Base-by-base conservation (phyloP, 2,888 invertebrate genomes). In the Caenorhabditis wallacei region DNA sequence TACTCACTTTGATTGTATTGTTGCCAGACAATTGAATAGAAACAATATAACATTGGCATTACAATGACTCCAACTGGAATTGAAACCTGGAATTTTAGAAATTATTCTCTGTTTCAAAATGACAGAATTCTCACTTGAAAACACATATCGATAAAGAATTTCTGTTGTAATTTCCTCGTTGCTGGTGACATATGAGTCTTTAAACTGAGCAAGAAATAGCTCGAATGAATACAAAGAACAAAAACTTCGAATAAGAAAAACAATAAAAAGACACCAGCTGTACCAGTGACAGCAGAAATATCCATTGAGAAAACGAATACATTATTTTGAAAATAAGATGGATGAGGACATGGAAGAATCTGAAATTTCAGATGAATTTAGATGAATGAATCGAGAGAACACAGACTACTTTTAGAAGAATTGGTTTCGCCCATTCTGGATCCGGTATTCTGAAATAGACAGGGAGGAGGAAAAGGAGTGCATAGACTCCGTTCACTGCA, bases 341-440 rank as follows among this genome's bases (percentile, higher is more conserved):
- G 80, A 70, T 81, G 80, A n/a, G 80, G 80, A 18, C 80, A 81
- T 5, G 74, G 80, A 16, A 75, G 74, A 30, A 74, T 74, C 80
- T 80, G 74, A 22, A 30, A 48, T 26, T 13, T 24, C 18, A 51
- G 8, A 30, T 8, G 30, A 8, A n/a, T 30, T 30, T 30, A 30
- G 30, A 30, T 8, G 30, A 30, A 30, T 30, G 30, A 30, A 40
- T 10, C 13, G 40, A 18, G 18, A 18, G 18, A 11, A 40, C n/a
- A 59, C 74, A 68, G 54, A 66, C 68, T 74, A 81, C 75, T 66
- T 75, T 75, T 69, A 75, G 57, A 20, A 81, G 59, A 37, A 70
- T 48, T 24, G 26, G 56, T 46, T 81, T 81, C 20, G 80, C 80
- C 63, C 46, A 75, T 30, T 51, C 37, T 20, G 75, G 53, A 57